Percentiles rank a stretch among this genome's conserved stretches.
Evolutionary conservation across 1,140 invertebrate genomes (phyloP).

Genomic region (Drosophila cardini): DNA sequence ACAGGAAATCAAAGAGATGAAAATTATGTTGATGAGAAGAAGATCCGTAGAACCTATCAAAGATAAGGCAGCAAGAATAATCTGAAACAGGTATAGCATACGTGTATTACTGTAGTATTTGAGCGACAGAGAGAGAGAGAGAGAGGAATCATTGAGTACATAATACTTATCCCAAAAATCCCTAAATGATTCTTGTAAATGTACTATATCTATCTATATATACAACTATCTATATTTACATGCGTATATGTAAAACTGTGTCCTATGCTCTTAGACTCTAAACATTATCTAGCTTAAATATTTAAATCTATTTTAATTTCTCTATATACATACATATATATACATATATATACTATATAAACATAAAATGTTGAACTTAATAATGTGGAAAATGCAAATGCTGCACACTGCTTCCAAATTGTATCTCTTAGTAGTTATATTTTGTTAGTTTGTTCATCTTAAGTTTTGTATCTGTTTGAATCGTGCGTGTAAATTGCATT

Average conservation of each 20-base stretch:
- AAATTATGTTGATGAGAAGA: background rate
- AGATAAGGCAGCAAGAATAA: slow-evolving; percentile 38
- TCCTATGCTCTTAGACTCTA: slow-evolving; percentile 52
- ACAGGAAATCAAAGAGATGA: background rate
- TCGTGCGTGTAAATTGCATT: slow-evolving; percentile 68
- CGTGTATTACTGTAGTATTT: slow-evolving; percentile 42
- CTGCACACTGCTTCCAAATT: slow-evolving; percentile 45
- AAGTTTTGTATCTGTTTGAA: slow-evolving; percentile 9
- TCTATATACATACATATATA: slow-evolving; percentile 24
- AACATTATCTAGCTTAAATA: slow-evolving; percentile 39
- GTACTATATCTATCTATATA: slow-evolving; percentile 68
- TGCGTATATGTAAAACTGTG: slow-evolving; percentile 47
- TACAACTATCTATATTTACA: slow-evolving; percentile 31
- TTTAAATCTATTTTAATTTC: slow-evolving; percentile 33
- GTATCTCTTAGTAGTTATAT: slow-evolving; percentile 26
- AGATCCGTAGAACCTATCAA: slow-evolving; percentile 39
- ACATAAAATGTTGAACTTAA: slow-evolving; percentile 50
- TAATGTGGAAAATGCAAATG: slow-evolving; percentile 28
- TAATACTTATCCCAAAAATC: slow-evolving; percentile 4
- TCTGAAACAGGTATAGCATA: slow-evolving; percentile 59
- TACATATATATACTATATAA: slow-evolving; percentile 25
- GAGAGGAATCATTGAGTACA: slow-evolving; percentile 45
- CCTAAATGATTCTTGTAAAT: slow-evolving; percentile 57
- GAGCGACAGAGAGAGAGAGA: slow-evolving; percentile 45
- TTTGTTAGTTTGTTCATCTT: slow-evolving; percentile 7